Evolutionary conservation across 92 coral and sea anemone genomes (phyloP).

Genomic region (Palythoa grandis): DNA sequence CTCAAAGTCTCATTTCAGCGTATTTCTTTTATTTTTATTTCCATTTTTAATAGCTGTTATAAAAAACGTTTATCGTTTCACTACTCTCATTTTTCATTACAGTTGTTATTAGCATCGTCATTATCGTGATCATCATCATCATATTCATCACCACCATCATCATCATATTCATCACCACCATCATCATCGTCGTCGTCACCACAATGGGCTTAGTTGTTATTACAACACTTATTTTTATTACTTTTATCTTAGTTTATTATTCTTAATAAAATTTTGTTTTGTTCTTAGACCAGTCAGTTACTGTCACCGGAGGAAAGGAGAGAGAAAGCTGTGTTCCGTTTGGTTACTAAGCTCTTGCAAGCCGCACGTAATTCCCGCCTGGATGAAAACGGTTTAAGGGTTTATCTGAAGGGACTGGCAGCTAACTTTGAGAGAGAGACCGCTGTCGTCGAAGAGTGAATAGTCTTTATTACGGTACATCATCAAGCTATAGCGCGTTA

Average conservation of each 20-base stretch:
- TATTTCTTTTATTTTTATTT: not conserved
- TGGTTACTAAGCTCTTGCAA: slow-evolving; percentile 89
- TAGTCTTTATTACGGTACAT: not conserved
- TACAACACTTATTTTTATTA: not conserved
- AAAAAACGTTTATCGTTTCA: too few species aligned
- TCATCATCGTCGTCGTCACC: too few species aligned
- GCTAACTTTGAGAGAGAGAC: slow-evolving; percentile 80
- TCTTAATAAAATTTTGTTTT: not conserved
- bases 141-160: not conserved
- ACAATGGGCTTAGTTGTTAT: not conserved
- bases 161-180: not conserved
- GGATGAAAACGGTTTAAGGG: slow-evolving; percentile 81
- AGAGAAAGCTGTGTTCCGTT: slow-evolving; percentile 88
- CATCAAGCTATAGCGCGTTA: not conserved
- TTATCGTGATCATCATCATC: not conserved
- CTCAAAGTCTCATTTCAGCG: not conserved
- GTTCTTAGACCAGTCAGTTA: slow-evolving; percentile 57
- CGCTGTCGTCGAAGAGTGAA: slow-evolving; percentile 65
- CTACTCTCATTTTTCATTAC: too few species aligned
- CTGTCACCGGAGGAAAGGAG: slow-evolving; percentile 77
- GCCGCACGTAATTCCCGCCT: slow-evolving; percentile 93
- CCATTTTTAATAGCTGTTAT: not conserved
- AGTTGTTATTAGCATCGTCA: too few species aligned
- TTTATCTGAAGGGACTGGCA: slow-evolving; percentile 81
- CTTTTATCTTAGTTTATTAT: not conserved